Evolutionary conservation across 2,888 invertebrate species (phyloP), one percentile per base, ranked within the genome.

Genomic region (Lacanobia wlatinum): DNA sequence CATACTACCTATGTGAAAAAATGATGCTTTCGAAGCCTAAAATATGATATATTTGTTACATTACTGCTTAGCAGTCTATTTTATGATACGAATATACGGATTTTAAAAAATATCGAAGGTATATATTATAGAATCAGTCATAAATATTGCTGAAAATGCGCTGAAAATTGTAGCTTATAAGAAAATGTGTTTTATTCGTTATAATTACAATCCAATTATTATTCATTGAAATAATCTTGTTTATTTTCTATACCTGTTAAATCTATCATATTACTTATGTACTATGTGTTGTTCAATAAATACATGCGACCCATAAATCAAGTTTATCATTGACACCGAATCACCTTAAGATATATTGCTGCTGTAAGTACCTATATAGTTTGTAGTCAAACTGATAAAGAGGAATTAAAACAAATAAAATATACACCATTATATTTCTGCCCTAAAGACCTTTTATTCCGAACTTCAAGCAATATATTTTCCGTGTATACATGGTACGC

Each of bases 51-150:
- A 83, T 81, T 74, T 76, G 70, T 83, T 76, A 70, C 56, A 77
- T 60, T 62, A 88, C 90, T 90, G 91, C 89, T 84, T 84, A 78
- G 90, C 90, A 90, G 90, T 89, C 70, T 89, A 88, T 89, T 89
- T 88, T 87, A 87, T 86, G 82, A 88, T 73, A 83, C 69, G 58
- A 80, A 70, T 87, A 83, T 86, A 82, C 46, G 65, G 77, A 83
- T 80, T 70, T 84, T 84, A 70, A 75, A 28, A 83, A 70, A 78
- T 73, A 72, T 70, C 60, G 40, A 66, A 77, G 23, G 8, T 75
- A 72, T 77, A 9, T 72, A 73, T 73, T 61, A 60, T 59, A 67
- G 52, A 63, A 78, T 70, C 81, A 77, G 65, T 64, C 58, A 58
- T 76, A 40, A 58, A 58, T 21, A 73, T 72, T 76, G 73, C 61